Evolutionary conservation across 1,140 invertebrate genomes (phyloP).

Genomic region (Aporrectodea caliginosa): DNA sequence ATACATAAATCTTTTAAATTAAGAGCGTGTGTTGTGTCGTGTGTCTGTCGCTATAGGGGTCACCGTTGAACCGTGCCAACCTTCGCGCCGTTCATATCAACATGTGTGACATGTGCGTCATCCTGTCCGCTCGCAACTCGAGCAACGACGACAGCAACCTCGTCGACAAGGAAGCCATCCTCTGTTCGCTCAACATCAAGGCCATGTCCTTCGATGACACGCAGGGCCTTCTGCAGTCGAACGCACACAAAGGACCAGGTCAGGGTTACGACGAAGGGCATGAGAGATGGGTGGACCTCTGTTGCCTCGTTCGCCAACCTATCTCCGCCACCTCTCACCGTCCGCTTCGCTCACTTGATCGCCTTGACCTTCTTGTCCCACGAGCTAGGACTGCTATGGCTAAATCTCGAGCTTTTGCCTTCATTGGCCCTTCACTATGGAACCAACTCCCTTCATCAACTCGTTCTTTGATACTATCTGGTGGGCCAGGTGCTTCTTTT

Average conservation of each 20-base stretch:
- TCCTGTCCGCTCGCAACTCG: constrained; percentile 91
- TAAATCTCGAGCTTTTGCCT: no score
- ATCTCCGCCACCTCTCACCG: no score
- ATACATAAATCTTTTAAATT: no score
- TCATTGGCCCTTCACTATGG: no score
- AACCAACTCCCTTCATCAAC: no score
- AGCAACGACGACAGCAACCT: constrained; percentile 55
- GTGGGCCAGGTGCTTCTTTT: no score
- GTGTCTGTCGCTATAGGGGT: constrained; percentile 65
- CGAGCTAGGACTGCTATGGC: no score
- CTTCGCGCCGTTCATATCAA: constrained; percentile 96
- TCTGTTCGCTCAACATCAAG: constrained; percentile 97
- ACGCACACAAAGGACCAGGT: constrained; percentile 36
- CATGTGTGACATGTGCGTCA: constrained; percentile 95
- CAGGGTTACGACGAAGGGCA: constrained; percentile 16
- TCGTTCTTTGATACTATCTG: no score
- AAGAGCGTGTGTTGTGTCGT: background rate
- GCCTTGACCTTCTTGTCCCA: no score
- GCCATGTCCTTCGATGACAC: constrained; percentile 94
- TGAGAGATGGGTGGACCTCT: background rate
- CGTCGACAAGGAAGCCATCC: constrained; percentile 96
- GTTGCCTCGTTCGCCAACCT: no score
- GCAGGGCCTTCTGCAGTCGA: constrained; percentile 49
- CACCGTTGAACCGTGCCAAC: constrained; percentile 92
- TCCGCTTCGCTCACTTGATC: no score